Percentiles rank a stretch among this genome's conserved stretches.
Conservation (phyloP, 2,888 invertebrate species). For the Napeogenes inachia region DNA sequence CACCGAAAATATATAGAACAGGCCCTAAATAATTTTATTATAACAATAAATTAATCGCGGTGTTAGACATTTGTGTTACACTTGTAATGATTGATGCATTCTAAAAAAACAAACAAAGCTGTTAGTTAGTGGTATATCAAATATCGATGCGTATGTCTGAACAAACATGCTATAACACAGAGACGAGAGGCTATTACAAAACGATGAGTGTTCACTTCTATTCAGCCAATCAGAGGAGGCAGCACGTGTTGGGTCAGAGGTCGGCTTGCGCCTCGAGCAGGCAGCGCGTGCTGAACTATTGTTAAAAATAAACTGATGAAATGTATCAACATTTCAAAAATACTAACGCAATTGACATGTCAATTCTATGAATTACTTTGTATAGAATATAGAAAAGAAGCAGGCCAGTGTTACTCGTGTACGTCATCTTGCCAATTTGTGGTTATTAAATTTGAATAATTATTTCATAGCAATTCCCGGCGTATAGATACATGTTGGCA, state of each 20-base stretch:
- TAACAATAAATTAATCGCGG: too few relatives aligned
- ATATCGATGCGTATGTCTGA: conserved; percentile 17
- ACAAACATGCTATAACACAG: conserved; percentile 28
- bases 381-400: background rate
- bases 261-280: conserved; percentile 52
- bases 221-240: conserved; percentile 62
- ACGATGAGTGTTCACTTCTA: conserved; percentile 57
- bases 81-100: too few relatives aligned
- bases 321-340: conserved; percentile 27
- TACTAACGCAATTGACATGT: conserved; percentile 6
- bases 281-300: conserved; percentile 49
- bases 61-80: too few relatives aligned
- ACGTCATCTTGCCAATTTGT: background rate
- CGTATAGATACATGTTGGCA: conserved; percentile 15
- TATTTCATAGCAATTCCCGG: conserved; percentile 11
- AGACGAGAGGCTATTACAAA: conserved; percentile 47
- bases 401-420: background rate
- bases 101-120: background rate
- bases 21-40: too few relatives aligned
- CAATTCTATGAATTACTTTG: conserved; percentile 9
- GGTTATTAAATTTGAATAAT: conserved; percentile 5
- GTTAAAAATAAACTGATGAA: conserved; percentile 48
- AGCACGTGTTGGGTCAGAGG: conserved; percentile 71
- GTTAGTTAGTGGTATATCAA: conserved; percentile 19
- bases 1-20: too few relatives aligned